Conservation (phyloP, 2,113 vertebrate genomes). For the Kobus ellipsiprymnus region DNA sequence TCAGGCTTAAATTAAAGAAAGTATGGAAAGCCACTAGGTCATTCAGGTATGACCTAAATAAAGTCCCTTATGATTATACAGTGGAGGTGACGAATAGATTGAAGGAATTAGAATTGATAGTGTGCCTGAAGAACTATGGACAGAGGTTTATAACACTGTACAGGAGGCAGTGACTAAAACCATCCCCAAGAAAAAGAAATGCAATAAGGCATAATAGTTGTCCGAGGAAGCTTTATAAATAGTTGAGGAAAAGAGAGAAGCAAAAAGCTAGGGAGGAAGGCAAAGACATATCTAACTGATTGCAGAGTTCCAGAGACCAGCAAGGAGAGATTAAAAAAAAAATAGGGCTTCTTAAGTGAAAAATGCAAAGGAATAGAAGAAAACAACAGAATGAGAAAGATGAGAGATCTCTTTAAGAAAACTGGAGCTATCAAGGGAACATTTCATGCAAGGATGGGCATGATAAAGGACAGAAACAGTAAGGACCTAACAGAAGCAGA, state of each 20-base stretch:
- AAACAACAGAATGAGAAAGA: background rate
- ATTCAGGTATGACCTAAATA: background rate
- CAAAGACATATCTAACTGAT: background rate
- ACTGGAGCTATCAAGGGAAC: background rate
- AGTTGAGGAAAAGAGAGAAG: background rate
- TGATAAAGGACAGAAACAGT: background rate
- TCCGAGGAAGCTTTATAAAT: background rate
- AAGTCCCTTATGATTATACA: background rate
- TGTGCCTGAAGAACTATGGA: background rate
- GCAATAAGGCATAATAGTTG: background rate
- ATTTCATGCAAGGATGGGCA: background rate
- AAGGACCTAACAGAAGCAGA: background rate
- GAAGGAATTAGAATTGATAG: background rate
- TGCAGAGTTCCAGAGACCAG: background rate
- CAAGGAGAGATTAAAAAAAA: background rate
- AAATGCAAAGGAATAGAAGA: background rate
- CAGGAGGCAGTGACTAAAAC: background rate
- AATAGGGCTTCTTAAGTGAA: background rate
- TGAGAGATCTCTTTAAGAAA: background rate
- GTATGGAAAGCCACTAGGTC: background rate
- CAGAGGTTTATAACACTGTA: background rate
- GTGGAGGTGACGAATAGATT: background rate
- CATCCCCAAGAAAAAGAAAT: background rate
- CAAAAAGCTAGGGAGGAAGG: background rate
- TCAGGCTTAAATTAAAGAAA: background rate